Percentiles rank a stretch among this genome's conserved stretches.
phyloP scores from a whole-genome alignment of 2,888 invertebrate species.

The Elegia similella region DNA sequence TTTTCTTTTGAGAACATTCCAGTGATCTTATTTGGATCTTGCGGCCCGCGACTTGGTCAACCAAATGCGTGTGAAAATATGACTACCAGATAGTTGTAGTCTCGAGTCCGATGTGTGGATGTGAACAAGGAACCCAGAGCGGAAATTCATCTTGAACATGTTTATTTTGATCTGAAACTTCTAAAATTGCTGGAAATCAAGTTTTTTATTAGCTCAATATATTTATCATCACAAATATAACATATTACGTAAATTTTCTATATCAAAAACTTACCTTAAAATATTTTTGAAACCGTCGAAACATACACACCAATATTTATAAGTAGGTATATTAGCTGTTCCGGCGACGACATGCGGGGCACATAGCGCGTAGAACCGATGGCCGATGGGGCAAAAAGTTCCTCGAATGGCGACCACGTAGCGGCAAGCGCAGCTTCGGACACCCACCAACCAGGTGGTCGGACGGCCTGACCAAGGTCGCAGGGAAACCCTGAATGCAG shows the following conservation, averaged over 20 bases:
- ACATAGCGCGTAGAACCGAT: too few relatives aligned
- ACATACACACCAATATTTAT: background rate
- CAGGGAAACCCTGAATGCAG: too few relatives aligned
- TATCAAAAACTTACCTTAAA: background rate
- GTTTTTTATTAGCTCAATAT: background rate
- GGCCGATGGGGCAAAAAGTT: too few relatives aligned
- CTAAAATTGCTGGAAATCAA: background rate
- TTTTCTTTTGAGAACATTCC: background rate
- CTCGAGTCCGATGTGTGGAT: background rate
- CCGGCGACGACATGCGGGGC: too few relatives aligned
- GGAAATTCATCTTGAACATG: background rate
- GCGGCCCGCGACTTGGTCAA: background rate
- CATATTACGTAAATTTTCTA: background rate
- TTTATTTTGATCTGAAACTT: background rate
- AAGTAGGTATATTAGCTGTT: too few relatives aligned
- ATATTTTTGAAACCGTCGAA: background rate
- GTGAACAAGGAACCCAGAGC: background rate
- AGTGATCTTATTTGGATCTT: background rate
- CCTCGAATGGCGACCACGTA: too few relatives aligned
- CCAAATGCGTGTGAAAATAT: background rate
- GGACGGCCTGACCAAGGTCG: too few relatives aligned
- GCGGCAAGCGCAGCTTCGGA: too few relatives aligned
- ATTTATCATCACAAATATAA: background rate
- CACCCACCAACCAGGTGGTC: too few relatives aligned
- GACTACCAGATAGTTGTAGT: background rate